Conservation (phyloP, 2,797 vertebrate species). For the Onychomys leucogaster region DNA sequence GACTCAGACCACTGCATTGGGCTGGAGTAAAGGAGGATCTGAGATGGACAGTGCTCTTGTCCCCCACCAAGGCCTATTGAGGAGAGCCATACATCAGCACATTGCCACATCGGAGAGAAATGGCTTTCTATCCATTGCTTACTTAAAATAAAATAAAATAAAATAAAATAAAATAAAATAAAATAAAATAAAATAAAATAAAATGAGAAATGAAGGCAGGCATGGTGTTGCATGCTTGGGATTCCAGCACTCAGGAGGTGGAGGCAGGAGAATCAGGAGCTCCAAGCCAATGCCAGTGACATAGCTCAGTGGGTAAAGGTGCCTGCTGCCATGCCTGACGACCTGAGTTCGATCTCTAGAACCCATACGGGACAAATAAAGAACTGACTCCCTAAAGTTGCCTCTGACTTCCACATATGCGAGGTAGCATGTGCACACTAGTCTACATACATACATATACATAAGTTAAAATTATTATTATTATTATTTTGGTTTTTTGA, state of each 20-base stretch:
- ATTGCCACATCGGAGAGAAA: background rate
- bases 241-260: background rate
- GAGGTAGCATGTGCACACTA: background rate
- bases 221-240: background rate
- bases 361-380: background rate
- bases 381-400: background rate
- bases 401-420: background rate
- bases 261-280: background rate
- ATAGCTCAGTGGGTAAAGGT: background rate
- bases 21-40: background rate
- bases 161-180: too few relatives aligned
- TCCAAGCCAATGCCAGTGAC: background rate
- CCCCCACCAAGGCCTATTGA: background rate
- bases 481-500: too few relatives aligned
- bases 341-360: background rate
- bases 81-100: too few relatives aligned
- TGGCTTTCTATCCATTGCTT: background rate
- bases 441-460: background rate
- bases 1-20: background rate
- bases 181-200: too few relatives aligned
- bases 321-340: background rate
- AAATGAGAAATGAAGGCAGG: background rate
- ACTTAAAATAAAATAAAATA: too few relatives aligned
- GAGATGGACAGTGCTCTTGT: background rate
- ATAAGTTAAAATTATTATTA: too few relatives aligned